A percentile compares a stretch with the other conserved stretches of the same genome.
These are phyloP conservation scores for Machaerirhynchus nigripectus DNA, from an alignment of 2,113 vertebrate species.

Conservation along the genomic window DNA sequence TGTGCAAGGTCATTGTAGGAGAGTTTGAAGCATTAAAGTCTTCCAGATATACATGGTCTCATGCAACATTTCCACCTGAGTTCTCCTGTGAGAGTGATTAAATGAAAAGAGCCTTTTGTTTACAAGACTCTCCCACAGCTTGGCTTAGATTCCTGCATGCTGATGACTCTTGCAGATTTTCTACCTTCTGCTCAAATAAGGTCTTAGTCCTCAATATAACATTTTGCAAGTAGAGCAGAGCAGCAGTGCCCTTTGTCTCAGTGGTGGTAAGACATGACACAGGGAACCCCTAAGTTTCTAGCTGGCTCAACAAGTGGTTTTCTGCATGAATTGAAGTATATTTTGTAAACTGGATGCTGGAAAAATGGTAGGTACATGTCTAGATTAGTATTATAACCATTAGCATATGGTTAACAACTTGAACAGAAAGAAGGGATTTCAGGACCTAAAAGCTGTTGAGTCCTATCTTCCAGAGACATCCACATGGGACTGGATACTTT, in stretches of 20 bases:
- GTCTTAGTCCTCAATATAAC: neutral
- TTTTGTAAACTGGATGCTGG: neutral
- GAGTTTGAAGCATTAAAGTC: neutral
- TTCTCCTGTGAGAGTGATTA: neutral
- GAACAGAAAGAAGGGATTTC: neutral
- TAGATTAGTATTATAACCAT: neutral
- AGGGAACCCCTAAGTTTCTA: neutral
- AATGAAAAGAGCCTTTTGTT: neutral
- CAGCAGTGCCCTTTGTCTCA: neutral
- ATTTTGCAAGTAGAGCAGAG: neutral
- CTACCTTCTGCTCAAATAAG: neutral
- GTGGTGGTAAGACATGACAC: rapidly evolving
- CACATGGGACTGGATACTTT: neutral
- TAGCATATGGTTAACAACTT: neutral
- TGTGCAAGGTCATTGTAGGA: neutral
- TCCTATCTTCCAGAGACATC: neutral
- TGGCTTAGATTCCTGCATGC: neutral
- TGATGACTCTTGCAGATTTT: neutral
- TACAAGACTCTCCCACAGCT: neutral
- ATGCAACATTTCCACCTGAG: neutral
- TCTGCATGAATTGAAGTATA: neutral
- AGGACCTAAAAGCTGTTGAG: neutral
- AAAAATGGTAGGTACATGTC: neutral
- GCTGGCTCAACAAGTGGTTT: neutral
- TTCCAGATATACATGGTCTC: rapidly evolving